phyloP scores from a whole-genome alignment of 2,797 vertebrate genomes.

The Heteromormyrus szaboi region DNA sequence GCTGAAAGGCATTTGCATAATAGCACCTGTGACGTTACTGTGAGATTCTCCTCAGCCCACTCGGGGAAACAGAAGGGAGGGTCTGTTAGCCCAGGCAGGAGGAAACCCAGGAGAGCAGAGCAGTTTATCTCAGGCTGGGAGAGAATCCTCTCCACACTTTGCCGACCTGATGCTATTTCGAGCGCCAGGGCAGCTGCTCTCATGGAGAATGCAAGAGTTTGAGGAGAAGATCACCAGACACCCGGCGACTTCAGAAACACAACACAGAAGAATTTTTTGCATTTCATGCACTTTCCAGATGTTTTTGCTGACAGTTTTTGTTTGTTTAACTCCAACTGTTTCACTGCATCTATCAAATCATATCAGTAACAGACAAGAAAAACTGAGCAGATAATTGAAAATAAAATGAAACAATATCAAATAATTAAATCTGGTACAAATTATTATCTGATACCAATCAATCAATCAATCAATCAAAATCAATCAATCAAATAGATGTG shows the following conservation, averaged over 20 bases:
- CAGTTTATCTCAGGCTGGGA: not conserved
- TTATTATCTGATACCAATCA: not conserved
- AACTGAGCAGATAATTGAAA: not conserved
- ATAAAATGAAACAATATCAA: not conserved
- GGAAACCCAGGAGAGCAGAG: not conserved
- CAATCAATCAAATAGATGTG: not conserved
- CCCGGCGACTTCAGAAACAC: not conserved
- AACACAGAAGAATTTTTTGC: not conserved
- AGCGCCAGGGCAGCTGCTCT: not conserved
- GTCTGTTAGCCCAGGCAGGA: conserved; percentile 29
- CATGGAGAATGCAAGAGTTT: not conserved
- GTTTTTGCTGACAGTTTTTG: not conserved
- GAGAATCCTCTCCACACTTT: not conserved
- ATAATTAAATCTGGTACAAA: not conserved
- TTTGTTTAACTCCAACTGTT: not conserved
- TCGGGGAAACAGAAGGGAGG: conserved; percentile 28
- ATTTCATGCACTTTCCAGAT: conserved; percentile 6
- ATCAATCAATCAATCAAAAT: too few relatives aligned
- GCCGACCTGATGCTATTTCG: not conserved
- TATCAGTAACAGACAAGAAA: not conserved
- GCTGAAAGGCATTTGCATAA: conserved; percentile 56
- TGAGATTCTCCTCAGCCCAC: not conserved
- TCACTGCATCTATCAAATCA: not conserved
- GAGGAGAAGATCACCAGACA: not conserved
- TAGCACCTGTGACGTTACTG: conserved; percentile 1